A percentile compares a stretch with the other conserved stretches of the same genome.
These are phyloP conservation scores for Platorchestia sp. DNA, from an alignment of 1,140 invertebrate species.

Conservation along the genomic window DNA sequence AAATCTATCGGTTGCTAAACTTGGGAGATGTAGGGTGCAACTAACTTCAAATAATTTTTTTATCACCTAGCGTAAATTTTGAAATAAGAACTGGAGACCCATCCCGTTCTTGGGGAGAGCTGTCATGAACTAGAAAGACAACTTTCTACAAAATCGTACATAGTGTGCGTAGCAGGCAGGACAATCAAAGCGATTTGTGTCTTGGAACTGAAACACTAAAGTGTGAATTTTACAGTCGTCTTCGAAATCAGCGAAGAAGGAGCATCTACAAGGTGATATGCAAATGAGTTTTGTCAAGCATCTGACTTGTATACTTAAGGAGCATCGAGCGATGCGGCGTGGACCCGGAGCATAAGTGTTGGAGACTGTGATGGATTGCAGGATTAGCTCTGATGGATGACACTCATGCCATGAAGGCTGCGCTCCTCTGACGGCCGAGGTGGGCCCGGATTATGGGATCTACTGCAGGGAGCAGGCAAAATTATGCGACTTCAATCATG, in stretches of 20 bases:
- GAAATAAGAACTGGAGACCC: not conserved
- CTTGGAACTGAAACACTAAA: not conserved
- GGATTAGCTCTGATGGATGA: slow-evolving; percentile 39
- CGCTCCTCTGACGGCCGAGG: not conserved
- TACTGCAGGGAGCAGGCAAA: not conserved
- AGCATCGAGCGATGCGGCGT: not conserved
- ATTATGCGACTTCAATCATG: not conserved
- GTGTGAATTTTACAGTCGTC: not conserved
- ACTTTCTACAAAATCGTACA: not conserved
- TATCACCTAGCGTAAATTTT: not conserved
- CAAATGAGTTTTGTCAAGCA: not conserved
- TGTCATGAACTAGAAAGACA: too few species aligned
- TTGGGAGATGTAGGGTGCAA: not conserved
- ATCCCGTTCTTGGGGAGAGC: too few species aligned
- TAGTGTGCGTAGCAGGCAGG: not conserved
- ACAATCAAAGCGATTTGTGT: not conserved
- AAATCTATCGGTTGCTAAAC: not conserved
- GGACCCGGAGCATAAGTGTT: not conserved
- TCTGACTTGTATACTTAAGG: not conserved
- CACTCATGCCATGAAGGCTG: slow-evolving; percentile 29
- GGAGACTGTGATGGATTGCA: slow-evolving; percentile 15
- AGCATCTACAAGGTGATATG: not conserved
- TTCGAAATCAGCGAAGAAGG: not conserved
- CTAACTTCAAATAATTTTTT: not conserved
- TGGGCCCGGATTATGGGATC: not conserved